Evolutionary conservation across 2,113 vertebrate species (phyloP).

Genomic region (Trichomycterus rosablanca): DNA sequence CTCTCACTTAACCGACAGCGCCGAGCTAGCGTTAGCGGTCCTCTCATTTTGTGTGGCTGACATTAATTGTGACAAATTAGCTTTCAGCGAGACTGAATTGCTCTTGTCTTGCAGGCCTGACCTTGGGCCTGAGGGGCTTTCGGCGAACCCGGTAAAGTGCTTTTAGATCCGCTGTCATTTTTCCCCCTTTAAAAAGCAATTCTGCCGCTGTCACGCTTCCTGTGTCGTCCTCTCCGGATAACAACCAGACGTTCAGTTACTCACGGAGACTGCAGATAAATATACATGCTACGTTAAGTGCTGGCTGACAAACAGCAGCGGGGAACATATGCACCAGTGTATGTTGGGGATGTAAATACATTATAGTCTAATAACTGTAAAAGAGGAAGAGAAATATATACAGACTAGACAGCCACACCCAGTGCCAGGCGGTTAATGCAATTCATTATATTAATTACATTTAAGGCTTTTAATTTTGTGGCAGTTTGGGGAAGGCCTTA

Average conservation of each 20-base stretch:
- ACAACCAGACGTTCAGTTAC: constrained; percentile 25
- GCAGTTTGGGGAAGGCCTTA: too few species aligned
- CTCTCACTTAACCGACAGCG: constrained; percentile 67
- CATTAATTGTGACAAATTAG: constrained; percentile 92
- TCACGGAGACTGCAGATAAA: constrained; percentile 9
- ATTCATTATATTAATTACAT: too few species aligned
- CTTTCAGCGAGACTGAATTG: constrained; percentile 80
- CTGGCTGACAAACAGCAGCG: constrained; percentile 6
- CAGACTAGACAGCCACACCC: too few species aligned
- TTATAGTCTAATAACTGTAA: neutral
- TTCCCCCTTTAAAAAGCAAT: constrained; percentile 39
- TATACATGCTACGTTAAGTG: constrained; percentile 20
- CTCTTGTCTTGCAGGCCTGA: constrained; percentile 68
- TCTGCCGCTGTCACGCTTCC: constrained; percentile 30
- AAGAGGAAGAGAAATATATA: too few species aligned
- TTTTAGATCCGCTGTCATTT: constrained; percentile 35
- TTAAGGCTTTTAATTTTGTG: too few species aligned
- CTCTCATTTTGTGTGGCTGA: constrained; percentile 79
- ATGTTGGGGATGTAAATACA: neutral
- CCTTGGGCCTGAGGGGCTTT: constrained; percentile 34
- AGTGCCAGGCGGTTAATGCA: too few species aligned
- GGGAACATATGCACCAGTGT: neutral
- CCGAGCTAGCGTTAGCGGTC: constrained; percentile 76
- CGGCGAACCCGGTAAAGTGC: constrained; percentile 24
- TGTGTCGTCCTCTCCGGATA: constrained; percentile 27